Base-by-base conservation (phyloP, 2,888 invertebrate species). In the Anticlea derivata region DNA sequence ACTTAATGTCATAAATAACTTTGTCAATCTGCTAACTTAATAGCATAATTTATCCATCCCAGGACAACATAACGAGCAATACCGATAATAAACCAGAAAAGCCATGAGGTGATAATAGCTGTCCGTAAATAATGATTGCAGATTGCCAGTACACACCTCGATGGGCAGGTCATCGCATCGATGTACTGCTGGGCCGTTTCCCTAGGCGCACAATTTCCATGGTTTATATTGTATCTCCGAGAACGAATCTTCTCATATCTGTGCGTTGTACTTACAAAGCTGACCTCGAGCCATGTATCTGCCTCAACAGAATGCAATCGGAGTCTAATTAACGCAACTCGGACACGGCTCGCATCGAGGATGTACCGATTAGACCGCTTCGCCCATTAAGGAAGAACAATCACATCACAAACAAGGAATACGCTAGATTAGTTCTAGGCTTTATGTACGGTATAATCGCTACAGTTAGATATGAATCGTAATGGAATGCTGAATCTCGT, bases 1-100 rank as follows among this genome's bases (percentile, higher is more conserved):
- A 80, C 85, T 84, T 80, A 83, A 82, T 75, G 80, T 86, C 86
- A 88, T 89, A 89, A 89, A 89, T 87, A 89, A 88, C 86, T 88
- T 86, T 88, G 89, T 89, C 88, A 89, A 87, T 88, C 89, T 84
- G 86, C 88, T 87, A 87, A 89, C 89, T 88, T 89, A 89, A 89
- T 88, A 86, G 88, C 85, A 88, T 86, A 89, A 89, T 87, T 89
- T 89, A 88, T 85, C 86, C 85, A 78, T 84, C 80, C 63, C 84
- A 83, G 84, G 87, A 87, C 88, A 88, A 80, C 87, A 89, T 89
- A 89, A 89, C 89, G 88, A 89, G 86, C 85, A 82, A 82, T 76
- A 79, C 76, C 79, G 86, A 88, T 89, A 88, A 88, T 89, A 89
- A 87, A 89, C 85, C 88, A 87, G 88, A 89, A 89, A 87, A 84